These are phyloP conservation scores for Pygoscelis adeliae DNA, from an alignment of 2,113 vertebrate genomes.

Conservation along the genomic window DNA sequence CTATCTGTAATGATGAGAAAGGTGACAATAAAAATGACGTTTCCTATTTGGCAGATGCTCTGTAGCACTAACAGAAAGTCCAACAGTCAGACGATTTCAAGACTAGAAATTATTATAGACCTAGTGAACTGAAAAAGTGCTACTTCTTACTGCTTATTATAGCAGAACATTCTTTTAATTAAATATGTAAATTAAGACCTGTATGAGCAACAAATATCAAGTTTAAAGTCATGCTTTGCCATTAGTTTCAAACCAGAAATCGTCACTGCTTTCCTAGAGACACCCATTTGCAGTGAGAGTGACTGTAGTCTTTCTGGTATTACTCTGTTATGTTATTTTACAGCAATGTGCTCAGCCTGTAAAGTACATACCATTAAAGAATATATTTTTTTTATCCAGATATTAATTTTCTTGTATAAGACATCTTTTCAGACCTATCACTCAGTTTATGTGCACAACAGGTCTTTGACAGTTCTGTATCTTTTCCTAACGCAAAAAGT, in stretches of 20 bases:
- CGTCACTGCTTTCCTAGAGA: not conserved
- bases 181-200: not conserved
- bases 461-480: not conserved
- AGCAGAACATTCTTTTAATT: not conserved
- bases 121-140: not conserved
- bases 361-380: not conserved
- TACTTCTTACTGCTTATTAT: not conserved
- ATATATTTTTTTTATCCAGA: not conserved
- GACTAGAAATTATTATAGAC: not conserved
- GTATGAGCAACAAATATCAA: not conserved
- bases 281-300: not conserved
- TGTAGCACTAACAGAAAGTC: conserved; percentile 11
- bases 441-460: not conserved
- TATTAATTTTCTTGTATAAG: not conserved
- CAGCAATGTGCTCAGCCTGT: not conserved
- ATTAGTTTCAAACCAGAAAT: not conserved
- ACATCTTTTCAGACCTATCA: not conserved
- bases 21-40: conserved; percentile 46
- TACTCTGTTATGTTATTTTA: not conserved
- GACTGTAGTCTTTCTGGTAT: not conserved
- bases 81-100: not conserved
- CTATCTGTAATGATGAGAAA: conserved; percentile 60
- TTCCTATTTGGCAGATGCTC: conserved; percentile 23
- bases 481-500: not conserved
- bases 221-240: not conserved